A percentile compares a stretch with the other conserved stretches of the same genome.
Evolutionary conservation across 2,113 vertebrate genomes (phyloP).

Genomic region (Tragulus kanchil): DNA sequence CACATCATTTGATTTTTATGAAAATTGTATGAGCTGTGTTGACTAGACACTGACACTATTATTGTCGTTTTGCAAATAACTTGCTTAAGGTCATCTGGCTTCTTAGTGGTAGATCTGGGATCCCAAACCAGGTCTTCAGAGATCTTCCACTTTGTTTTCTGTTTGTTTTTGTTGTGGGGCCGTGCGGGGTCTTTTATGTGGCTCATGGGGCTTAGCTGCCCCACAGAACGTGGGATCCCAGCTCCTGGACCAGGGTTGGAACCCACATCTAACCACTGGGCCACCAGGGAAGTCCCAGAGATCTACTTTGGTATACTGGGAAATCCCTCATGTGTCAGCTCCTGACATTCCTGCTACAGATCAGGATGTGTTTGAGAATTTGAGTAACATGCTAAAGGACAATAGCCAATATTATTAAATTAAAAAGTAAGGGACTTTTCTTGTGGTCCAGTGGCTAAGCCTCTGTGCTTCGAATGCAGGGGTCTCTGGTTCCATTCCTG

Average conservation of each 20-base stretch:
- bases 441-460: not conserved
- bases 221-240: not conserved
- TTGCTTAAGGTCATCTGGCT: not conserved
- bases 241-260: not conserved
- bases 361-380: not conserved
- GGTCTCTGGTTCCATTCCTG: not conserved
- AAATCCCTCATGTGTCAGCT: not conserved
- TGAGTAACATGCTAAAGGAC: not conserved
- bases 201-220: not conserved
- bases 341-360: not conserved
- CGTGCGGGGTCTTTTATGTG: not conserved
- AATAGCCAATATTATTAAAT: not conserved
- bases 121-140: not conserved
- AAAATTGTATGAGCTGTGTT: not conserved
- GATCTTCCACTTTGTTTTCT: not conserved
- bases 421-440: not conserved
- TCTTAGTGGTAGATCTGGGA: not conserved
- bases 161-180: not conserved
- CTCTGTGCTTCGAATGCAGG: not conserved
- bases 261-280: accelerated
- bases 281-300: not conserved
- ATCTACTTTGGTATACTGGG: not conserved
- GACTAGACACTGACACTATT: not conserved
- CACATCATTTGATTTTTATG: not conserved
- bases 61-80: not conserved